These are phyloP conservation scores for Apamea monoglypha DNA, from an alignment of 2,888 invertebrate genomes.

Conservation along the genomic window DNA sequence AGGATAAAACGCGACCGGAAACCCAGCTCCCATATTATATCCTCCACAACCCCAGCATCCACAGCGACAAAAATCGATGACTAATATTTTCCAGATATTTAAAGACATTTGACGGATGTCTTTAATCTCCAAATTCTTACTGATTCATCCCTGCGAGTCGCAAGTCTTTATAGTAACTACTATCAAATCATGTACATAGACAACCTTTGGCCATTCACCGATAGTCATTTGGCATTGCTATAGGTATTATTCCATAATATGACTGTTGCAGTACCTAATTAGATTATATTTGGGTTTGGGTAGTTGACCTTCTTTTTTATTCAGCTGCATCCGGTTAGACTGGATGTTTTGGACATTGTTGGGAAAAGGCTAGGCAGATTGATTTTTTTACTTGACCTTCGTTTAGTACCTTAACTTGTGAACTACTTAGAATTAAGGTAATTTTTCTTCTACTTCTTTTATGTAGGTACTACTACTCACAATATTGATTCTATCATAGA, in stretches of 20 bases:
- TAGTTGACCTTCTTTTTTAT: no score
- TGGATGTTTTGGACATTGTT: no score
- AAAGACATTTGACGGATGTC: background rate
- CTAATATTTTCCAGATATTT: background rate
- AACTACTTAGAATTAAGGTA: no score
- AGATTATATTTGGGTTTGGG: no score
- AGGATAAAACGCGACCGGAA: conserved; percentile 45
- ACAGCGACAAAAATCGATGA: background rate
- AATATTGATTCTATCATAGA: background rate
- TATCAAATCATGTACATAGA: conserved; percentile 20
- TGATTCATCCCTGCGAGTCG: background rate
- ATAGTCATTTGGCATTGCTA: conserved; percentile 17
- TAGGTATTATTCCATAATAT: background rate
- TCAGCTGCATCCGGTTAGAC: no score
- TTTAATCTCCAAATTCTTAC: background rate
- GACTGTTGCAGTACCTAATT: no score
- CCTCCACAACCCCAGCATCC: conserved; percentile 15
- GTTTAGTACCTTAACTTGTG: no score
- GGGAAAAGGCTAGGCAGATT: no score
- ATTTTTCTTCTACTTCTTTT: no score
- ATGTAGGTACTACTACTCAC: background rate
- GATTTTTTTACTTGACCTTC: no score
- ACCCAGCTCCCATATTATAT: conserved; percentile 31
- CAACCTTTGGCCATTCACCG: conserved; percentile 28
- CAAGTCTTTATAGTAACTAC: conserved; percentile 12